phyloP scores from a whole-genome alignment of 1,140 invertebrate species.

The Drosophila bipectinata region DNA sequence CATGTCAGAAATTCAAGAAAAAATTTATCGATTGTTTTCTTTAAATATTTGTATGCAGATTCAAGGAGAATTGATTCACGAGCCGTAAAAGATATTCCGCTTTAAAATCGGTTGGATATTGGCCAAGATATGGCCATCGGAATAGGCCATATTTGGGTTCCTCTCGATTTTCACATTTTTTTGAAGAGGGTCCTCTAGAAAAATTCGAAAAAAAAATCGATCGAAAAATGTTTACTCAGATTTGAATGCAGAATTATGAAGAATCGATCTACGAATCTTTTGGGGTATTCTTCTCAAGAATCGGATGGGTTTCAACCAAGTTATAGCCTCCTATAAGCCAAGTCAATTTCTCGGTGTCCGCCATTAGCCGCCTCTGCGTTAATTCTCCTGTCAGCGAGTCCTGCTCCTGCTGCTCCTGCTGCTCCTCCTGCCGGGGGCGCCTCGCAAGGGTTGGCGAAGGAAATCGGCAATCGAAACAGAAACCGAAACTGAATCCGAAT shows the following conservation, averaged over 20 bases:
- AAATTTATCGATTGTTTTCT: too few relatives aligned
- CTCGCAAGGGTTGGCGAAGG: slow-evolving; percentile 50
- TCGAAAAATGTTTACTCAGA: background rate
- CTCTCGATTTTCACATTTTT: too few relatives aligned
- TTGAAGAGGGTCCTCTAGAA: too few relatives aligned
- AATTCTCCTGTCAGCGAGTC: slow-evolving; percentile 60
- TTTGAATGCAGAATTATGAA: background rate
- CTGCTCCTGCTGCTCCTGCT: slow-evolving; percentile 11
- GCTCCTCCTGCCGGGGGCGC: background rate
- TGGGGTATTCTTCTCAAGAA: too few relatives aligned
- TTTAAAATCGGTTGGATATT: background rate
- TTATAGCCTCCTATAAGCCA: background rate
- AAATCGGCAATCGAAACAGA: slow-evolving; percentile 14
- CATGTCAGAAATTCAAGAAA: too few relatives aligned
- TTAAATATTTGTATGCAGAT: slow-evolving; percentile 2
- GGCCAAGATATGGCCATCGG: background rate
- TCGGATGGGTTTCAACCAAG: background rate
- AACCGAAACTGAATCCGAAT: slow-evolving; percentile 39
- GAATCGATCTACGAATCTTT: too few relatives aligned
- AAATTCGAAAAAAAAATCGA: too few relatives aligned
- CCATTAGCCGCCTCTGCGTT: slow-evolving; percentile 43
- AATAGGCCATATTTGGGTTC: too few relatives aligned
- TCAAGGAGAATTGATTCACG: too few relatives aligned
- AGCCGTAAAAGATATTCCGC: too few relatives aligned
- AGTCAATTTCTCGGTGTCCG: slow-evolving; percentile 48